Percentiles rank a stretch among this genome's conserved stretches.
phyloP scores from a whole-genome alignment of 1,140 invertebrate species.

The Watersipora subatra region DNA sequence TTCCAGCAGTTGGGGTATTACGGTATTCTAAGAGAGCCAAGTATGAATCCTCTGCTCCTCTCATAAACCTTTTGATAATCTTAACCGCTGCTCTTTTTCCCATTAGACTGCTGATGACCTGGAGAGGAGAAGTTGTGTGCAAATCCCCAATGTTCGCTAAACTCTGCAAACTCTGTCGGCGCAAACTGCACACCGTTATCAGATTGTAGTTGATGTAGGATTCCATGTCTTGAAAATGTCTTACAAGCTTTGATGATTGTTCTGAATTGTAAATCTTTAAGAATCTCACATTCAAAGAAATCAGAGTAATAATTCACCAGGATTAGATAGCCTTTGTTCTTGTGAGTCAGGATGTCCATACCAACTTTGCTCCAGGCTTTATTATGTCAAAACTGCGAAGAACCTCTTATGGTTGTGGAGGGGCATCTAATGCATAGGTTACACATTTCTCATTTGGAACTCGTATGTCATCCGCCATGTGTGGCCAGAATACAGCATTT shows the following conservation, averaged over 20 bases:
- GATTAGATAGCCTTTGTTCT: conserved; percentile 8
- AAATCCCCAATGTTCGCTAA: too few relatives aligned
- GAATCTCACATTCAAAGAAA: conserved; percentile 11
- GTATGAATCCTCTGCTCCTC: too few relatives aligned
- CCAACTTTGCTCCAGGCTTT: conserved; percentile 8
- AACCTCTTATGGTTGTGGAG: neutral
- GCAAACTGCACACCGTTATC: conserved; percentile 10
- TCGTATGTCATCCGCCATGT: conserved; percentile 13
- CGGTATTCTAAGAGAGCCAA: too few relatives aligned
- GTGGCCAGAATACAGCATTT: conserved; percentile 16
- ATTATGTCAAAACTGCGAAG: conserved; percentile 6
- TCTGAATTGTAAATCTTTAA: neutral
- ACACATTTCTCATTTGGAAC: conserved; percentile 7
- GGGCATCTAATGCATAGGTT: conserved; percentile 1
- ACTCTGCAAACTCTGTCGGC: conserved; percentile 8
- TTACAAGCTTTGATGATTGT: conserved; percentile 8
- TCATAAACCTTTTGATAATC: too few relatives aligned
- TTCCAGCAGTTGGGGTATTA: too few relatives aligned
- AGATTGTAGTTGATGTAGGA: conserved; percentile 8
- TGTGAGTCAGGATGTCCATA: neutral
- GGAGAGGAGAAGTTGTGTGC: too few relatives aligned
- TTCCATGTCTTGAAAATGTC: conserved; percentile 12
- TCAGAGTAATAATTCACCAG: conserved; percentile 13
- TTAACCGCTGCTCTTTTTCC: too few relatives aligned
- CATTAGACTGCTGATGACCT: too few relatives aligned